Base-by-base conservation (phyloP, 64 coral and sea anemone genomes). In the Trachythela sp. region DNA sequence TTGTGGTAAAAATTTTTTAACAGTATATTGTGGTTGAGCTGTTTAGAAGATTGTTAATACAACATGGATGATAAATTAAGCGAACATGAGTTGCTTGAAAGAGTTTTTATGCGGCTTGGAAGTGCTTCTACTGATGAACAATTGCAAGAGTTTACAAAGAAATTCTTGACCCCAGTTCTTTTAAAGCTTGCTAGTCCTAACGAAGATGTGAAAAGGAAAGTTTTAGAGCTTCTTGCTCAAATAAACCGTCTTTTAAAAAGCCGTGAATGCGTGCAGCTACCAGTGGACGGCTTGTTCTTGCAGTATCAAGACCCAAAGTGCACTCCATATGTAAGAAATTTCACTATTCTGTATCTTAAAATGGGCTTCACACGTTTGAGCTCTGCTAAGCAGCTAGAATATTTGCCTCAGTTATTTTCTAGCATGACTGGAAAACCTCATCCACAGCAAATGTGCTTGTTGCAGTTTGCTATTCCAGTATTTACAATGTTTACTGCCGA, bases 191-290 rank as follows among this genome's bases (percentile, higher is more conserved):
- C 96, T 45, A 99, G 96, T 87, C 85, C 84, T 37, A 41, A 99
- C 39, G 91, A 92, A 31, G 49, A 84, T 48, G 96, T 99, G 13
- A 99, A 93, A 85, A 95, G 92, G 83, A 99, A 99, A 94, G 96
- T 99, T 35, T 89, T 99, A 89, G 92, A 94, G 40, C 54, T 99
- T 45, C n/a, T 99, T 7, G 94, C 96, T 40, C 96, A 99, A 72
- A 91, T 99, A 8, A 99, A 99, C 45, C 94, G 92, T 72, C 88
- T 93, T 9, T 83, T 99, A 14, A 99, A 93, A 89, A 99, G 93
- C 84, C 93, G 96, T 50, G 93, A 94, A 45, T 91, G 72, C 86
- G 29, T 93, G 40, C 96, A 95, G 32, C 93, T 99, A 34, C 96
- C 96, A 39, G 76, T 99, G 10, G 87, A 99, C 68, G 24, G 80